Base-by-base conservation (phyloP, 2,113 vertebrate genomes). In the Ailuropoda melanoleuca region DNA sequence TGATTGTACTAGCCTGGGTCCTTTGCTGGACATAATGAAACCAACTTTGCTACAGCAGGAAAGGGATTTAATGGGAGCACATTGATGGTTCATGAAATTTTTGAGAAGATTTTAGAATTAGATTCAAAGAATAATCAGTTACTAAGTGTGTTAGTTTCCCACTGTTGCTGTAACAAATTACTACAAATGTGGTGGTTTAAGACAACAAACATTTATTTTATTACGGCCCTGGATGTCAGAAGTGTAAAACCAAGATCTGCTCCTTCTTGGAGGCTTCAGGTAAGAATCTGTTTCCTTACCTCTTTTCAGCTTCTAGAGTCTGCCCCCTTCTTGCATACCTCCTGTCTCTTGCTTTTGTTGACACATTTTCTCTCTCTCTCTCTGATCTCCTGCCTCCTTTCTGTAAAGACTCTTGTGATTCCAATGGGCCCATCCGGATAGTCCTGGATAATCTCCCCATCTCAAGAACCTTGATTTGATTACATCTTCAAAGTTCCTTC, bases 21-120 rank as follows among this genome's bases (percentile, higher is more conserved):
- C 55, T 85, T 90, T 37, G 14, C 10, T 66, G 14, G 50, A 26
- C 60, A 37, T 21, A 39, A n/a, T 37, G 74, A 90, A 86, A 46
- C 19, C 3, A 55, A 24, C 39, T 60, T 34, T 53, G 18, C 68
- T 56, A 90, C 64, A 89, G 58, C 48, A 60, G 48, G n/a, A 93
- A 86, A 93, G 48, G 23, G 15, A 64, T 80, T 84, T 82, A 60
- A 48, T 78, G 53, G 17, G 15, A 68, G 10, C 48, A 26, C n/a
- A 34, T 66, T 66, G 29, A 13, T 74, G 66, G 46, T 66, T 89
- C 11, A n/a, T 24, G 78, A 70, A 72, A 80, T 39, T 56, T 80
- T 55, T 62, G 34, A 92, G 58, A 89, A 84, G 64, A 46, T 72
- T 94, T 87, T 78, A 70, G 24, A 96, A 83, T 94, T 46, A 84